Conservation (phyloP, 2,888 invertebrate genomes). For the Lymantria dispar region DNA sequence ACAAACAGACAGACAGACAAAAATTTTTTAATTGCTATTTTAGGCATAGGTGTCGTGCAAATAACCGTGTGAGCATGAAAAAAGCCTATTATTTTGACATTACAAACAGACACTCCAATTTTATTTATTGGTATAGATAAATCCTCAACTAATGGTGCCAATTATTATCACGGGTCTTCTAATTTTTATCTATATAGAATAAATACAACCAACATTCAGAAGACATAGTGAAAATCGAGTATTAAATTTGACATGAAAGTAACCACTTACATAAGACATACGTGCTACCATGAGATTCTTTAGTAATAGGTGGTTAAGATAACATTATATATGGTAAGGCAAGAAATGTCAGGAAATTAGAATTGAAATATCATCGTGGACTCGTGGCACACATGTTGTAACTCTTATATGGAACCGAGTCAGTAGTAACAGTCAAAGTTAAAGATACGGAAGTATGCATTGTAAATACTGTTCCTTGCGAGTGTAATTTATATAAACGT, state of each 20-base stretch:
- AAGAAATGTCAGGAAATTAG: conserved; percentile 26
- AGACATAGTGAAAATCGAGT: conserved; percentile 11
- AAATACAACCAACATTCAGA: no score
- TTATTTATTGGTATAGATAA: no score
- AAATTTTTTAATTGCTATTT: no score
- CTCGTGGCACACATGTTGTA: conserved; percentile 8
- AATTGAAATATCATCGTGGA: conserved; percentile 11
- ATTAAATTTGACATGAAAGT: conserved; percentile 25
- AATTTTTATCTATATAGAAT: no score
- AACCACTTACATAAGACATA: conserved; percentile 24
- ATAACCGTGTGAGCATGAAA: no score
- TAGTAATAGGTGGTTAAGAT: conserved; percentile 11
- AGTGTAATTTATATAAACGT: not conserved
- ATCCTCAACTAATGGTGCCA: no score
- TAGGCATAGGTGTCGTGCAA: no score
- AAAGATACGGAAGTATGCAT: conserved; percentile 21
- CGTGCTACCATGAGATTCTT: conserved; percentile 4
- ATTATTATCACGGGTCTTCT: no score
- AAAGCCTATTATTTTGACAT: no score
- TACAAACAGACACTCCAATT: no score
- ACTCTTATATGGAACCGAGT: conserved; percentile 6
- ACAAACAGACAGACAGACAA: no score
- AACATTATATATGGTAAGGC: conserved; percentile 10
- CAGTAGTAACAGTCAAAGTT: conserved; percentile 7
- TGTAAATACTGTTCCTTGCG: not conserved